Base-by-base conservation (phyloP, 1,140 invertebrate species). In the Steinernema feltiae region DNA sequence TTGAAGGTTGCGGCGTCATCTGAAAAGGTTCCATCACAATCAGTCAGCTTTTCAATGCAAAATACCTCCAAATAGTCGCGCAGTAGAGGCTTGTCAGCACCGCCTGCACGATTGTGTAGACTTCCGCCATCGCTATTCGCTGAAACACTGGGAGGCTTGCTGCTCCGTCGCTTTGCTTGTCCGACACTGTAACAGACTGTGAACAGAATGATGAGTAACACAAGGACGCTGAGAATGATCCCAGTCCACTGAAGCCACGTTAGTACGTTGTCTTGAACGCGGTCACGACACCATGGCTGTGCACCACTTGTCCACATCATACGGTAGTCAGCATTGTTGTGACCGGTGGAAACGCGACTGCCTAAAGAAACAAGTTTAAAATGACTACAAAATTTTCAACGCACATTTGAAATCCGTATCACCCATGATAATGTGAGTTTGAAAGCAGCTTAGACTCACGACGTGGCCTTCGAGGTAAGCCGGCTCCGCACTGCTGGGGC, bases 381-480 rank as follows among this genome's bases (percentile, higher is more conserved):
- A 71, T 1, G 15, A 73, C 17, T 3, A 17, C 21, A 73, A 71
- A 29, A 15, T 72, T 32, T 27, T 21, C 32, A 70, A 75, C 73
- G 41, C 32, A 78, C 77, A 78, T 27, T 48, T 72, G 76, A 48
- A 78, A 27, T 78, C 75, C 1, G 32, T 29, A 48, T 78, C 77
- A 2, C 77, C 77, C 76, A 32, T 78, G 32, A 78, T 32, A 15
- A 71, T 72, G 30, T 78, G 75, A 21, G 75, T 78, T 69, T 78
- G 77, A 69, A 72, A 78, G 46, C 77, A 78, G 30, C 32, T 48
- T 48, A 78, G 71, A 12, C 35, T 63, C n/a, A 78, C 30, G 17
- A 72, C 48, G 41, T 78, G 76, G 18, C 77, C 77, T 53, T 78
- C 69, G 15, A 78, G 41, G 35, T 78, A 78, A 24, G 76, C 77